Evolutionary conservation across 2,888 invertebrate species (phyloP), one percentile per base, ranked within the genome.

Genomic region (Agriotes lineatus): DNA sequence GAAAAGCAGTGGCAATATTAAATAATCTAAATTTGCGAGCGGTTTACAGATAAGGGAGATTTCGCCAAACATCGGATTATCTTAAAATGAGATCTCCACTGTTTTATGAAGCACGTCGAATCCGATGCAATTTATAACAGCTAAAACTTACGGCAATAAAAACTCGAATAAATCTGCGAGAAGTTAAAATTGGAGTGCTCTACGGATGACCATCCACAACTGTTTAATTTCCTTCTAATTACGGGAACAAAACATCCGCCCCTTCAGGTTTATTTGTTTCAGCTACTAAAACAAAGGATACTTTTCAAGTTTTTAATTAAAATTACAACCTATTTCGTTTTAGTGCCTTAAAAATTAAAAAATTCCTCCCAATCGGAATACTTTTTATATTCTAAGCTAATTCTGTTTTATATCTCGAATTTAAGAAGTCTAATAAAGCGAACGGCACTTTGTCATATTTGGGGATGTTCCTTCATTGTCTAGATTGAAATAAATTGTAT

Each of bases 221-320:
- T 74, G 78, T 82, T 83, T 81, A 82, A 83, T 82, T 82, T 82
- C 82, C 82, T 81, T 77, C 82, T 83, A 82, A 83, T 83, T 83
- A 82, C 80, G 76, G 73, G 80, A 81, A 82, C 81, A 83, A 82
- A 83, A 81, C 81, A 79, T 75, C 78, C 77, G 76, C 77, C 78
- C 78, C 79, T 79, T 80, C 77, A 81, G 80, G 78, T 82, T 82
- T 82, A 82, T 82, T 82, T 82, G 81, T 78, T 81, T 77, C 76
- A 78, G 79, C 79, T 79, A 79, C 79, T 82, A 81, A 82, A 83
- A 83, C 83, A 83, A 82, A 82, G 80, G 81, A 81, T 81, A 83
- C 82, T 82, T 83, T 80, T 81, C 81, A 82, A 82, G 82, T 83
- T 83, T 83, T 83, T 83, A 83, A 83, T 83, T 83, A 83, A 83